These are phyloP conservation scores for Megaustenia siamemsis DNA, from an alignment of 2,888 invertebrate species.

Conservation along the genomic window DNA sequence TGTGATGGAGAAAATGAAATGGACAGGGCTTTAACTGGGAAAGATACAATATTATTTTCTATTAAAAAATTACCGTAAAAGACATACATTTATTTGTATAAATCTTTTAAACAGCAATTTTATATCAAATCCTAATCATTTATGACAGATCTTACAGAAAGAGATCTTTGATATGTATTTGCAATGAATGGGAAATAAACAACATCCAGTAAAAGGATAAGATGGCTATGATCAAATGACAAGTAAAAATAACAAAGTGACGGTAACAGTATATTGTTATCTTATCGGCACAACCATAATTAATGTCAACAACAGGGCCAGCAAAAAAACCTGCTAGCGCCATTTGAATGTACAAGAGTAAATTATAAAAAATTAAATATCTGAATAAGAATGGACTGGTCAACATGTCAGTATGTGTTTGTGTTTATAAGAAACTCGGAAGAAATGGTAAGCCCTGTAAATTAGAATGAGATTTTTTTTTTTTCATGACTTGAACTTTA, in stretches of 20 bases:
- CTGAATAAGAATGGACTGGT: neutral
- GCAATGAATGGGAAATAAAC: neutral
- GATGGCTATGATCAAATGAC: neutral
- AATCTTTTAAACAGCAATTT: neutral
- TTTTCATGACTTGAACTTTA: neutral
- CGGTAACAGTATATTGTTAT: neutral
- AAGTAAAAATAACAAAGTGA: neutral
- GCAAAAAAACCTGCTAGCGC: neutral
- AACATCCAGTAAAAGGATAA: no score
- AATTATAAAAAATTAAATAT: neutral
- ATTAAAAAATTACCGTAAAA: neutral
- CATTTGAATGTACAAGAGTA: neutral
- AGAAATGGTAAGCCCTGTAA: neutral
- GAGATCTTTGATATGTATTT: conserved; percentile 1
- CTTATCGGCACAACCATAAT: conserved; percentile 17
- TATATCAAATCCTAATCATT: neutral
- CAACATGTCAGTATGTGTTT: neutral
- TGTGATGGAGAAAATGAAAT: neutral
- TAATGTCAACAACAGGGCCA: neutral
- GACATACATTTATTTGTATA: neutral
- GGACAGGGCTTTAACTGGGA: neutral
- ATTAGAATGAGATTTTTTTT: neutral
- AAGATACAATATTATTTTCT: neutral
- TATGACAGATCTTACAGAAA: neutral
- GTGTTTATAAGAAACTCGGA: no score